These are phyloP conservation scores for Acleris emargana DNA, from an alignment of 2,888 invertebrate species.

Conservation along the genomic window DNA sequence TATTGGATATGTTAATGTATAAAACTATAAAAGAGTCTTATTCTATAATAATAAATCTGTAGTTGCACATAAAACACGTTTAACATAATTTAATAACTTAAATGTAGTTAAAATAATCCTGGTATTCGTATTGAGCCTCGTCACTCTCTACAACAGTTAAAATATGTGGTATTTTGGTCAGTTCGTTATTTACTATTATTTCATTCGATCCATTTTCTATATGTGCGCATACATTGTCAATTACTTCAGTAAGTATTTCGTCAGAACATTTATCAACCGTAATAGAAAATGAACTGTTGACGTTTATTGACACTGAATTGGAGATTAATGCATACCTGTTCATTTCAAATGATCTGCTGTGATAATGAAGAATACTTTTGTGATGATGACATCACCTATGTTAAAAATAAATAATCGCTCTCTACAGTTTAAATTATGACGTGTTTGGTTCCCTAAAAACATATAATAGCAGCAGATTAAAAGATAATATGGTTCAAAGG, in stretches of 20 bases:
- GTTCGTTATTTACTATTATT: background rate
- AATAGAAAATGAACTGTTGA: constrained; percentile 21
- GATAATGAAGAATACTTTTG: background rate
- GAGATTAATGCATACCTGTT: background rate
- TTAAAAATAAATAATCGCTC: too few relatives aligned
- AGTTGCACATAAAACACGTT: too few relatives aligned
- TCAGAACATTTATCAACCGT: constrained; percentile 18
- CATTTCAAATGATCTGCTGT: background rate
- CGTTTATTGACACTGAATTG: constrained; percentile 13
- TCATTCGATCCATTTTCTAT: constrained; percentile 13
- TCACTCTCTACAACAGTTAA: background rate
- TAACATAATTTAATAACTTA: too few relatives aligned
- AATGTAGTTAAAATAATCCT: too few relatives aligned
- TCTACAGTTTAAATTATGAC: too few relatives aligned
- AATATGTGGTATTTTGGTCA: background rate
- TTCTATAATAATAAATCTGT: too few relatives aligned
- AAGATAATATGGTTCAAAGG: too few relatives aligned
- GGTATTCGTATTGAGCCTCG: background rate
- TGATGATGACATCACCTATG: too few relatives aligned
- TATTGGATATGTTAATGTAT: too few relatives aligned
- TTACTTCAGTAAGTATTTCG: constrained; percentile 10
- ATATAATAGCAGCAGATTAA: too few relatives aligned
- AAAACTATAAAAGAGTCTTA: too few relatives aligned
- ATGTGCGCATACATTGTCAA: background rate
- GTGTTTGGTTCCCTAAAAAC: too few relatives aligned